Base-by-base conservation (phyloP, 2,797 vertebrate species). In the Oryzias sinensis region DNA sequence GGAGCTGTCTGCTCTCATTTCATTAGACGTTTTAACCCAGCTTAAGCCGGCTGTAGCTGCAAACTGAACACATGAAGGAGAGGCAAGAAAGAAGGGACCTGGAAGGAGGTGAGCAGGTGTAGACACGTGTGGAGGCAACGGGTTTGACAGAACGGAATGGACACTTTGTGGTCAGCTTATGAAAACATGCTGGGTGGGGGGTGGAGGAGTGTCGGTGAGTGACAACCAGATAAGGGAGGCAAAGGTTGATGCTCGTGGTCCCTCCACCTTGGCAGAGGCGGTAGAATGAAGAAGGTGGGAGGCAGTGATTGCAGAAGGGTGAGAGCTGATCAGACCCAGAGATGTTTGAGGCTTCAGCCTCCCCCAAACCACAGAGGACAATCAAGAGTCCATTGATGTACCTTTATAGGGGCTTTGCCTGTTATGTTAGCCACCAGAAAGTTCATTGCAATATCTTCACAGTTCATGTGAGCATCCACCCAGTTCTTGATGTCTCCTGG, bases 391-490 rank as follows among this genome's bases (percentile, higher is more conserved):
- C 44, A 46, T 37, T 25, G 53, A 62, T 24, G 43, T 88, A 99
- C 97, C 97, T 99, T 99, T 87, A 99, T 99, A 59, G 97, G 97
- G 0, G 96, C 96, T 87, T 98, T 98, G 61, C 97, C 96, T 0
- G 97, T 98, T 81, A 99, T 94, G 71, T 98, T 99, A 5, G 97
- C 96, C 67, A 99, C 97, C 20, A 99, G 91, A 82, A 99, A 99
- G 83, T 98, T 99, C 96, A 99, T 99, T 64, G 97, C 97, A 50
- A 99, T 99, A 68, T 99, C 97, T 83, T 99, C 97, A 76, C 97
- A 99, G 84, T 99, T 99, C 97, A 99, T 99, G 60, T 98, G 97
- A 14, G 96, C 94, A n/a, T 98, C 97, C 68, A 99, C 97, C 97
- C 97, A 99, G 61, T 95, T 98, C 91, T 98, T 99, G 82, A 99